phyloP scores from a whole-genome alignment of 2,797 vertebrate species.

The Rhinichthys osculus region DNA sequence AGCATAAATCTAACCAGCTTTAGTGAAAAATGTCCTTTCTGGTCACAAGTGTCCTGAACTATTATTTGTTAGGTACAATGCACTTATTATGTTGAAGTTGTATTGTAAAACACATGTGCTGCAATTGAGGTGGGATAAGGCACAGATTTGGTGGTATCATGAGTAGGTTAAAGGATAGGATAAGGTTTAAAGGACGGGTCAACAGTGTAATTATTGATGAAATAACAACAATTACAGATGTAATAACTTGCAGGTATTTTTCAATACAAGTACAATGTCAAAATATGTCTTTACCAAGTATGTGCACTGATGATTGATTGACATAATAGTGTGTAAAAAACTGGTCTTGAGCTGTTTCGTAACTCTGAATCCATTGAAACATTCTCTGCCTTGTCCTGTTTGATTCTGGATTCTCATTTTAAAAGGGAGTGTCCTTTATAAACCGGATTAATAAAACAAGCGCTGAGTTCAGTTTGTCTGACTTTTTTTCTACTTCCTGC shows the following conservation, averaged over 20 bases:
- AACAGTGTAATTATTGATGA: background rate
- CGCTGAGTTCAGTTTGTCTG: slow-evolving; percentile 37
- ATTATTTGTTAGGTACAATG: background rate
- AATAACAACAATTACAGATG: background rate
- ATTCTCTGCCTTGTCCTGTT: background rate
- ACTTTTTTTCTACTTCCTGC: slow-evolving; percentile 78
- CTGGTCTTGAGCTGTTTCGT: background rate
- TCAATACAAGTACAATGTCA: background rate
- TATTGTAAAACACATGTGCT: background rate
- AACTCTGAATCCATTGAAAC: background rate
- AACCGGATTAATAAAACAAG: slow-evolving; percentile 52
- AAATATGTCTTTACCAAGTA: background rate
- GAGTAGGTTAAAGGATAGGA: background rate
- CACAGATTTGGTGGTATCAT: background rate
- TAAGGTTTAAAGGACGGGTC: background rate
- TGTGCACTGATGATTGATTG: background rate
- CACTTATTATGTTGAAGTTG: background rate
- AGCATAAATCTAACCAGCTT: background rate
- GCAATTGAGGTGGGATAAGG: background rate
- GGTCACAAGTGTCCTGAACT: background rate
- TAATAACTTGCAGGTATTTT: background rate
- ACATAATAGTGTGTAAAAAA: background rate
- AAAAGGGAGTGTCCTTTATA: slow-evolving; percentile 70
- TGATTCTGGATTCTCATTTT: background rate
- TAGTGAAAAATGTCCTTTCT: background rate